Base-by-base conservation (phyloP, 1,140 invertebrate species). In the Cataglyphis hispanica region DNA sequence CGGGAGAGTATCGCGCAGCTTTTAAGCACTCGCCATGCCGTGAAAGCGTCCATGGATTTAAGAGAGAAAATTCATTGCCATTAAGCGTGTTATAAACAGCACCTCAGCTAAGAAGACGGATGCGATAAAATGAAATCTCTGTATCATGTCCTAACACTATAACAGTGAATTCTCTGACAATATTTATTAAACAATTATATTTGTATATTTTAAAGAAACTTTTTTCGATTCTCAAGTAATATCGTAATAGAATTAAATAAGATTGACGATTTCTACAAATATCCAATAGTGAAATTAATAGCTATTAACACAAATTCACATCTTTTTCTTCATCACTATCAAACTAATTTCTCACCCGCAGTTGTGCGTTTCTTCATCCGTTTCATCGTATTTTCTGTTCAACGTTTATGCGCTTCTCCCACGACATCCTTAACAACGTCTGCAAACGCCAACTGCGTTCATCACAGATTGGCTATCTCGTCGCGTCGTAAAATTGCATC, bases 21-120 rank as follows among this genome's bases (percentile, higher is more conserved):
- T 83, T 83, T 74, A 83, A 83, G 67, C 67, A 83, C 70, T 83
- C 53, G 67, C 66, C 67, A 83, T 37, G 53, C 53, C 67, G 78
- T 74, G 67, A 83, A 81, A 74, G 37, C 16, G 64, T 22, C 53
- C 53, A 25, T 63, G 78, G 53, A 19, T 74, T 83, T 60, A 74
- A 43, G 67, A 74, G 67, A 43, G 53, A 74, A 74, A 83, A 83
- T 83, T 83, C 78, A 83, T 83, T 60, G 78, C 78, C 53, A 67
- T 83, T 83, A 83, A 83, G 53, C 67, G 56, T 60, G 67, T 83
- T 83, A 83, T 74, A 72, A 83, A 72, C 78, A 83, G 78, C 53
- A 74, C 25, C 25, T 53, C 67, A 34, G 27, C 22, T 40, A 60
- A 60, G 78, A 72, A 83, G 78, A 83, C n/a, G 67, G 53, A 74